Base-by-base conservation (phyloP, 2,113 vertebrate species). In the Plecotus auritus region DNA sequence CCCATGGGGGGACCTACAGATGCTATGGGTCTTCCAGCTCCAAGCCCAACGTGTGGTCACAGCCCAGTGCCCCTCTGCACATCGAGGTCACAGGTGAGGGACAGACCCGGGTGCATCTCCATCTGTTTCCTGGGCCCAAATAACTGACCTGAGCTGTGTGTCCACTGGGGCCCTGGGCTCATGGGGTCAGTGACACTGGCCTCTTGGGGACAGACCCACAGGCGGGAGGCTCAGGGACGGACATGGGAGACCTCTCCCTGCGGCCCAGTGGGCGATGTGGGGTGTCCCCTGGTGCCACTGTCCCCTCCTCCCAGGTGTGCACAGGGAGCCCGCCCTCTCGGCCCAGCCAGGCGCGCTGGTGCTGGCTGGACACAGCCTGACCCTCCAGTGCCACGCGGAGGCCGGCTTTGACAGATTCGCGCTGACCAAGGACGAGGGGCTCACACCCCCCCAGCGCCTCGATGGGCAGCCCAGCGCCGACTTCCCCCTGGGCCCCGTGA, bases 11-110 rank as follows among this genome's bases (percentile, higher is more conserved):
- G 0, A 45, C 23, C 78, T 84, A 83, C 69, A 54, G 67, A 2
- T 91, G 88, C 61, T 96, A 83, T 2, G 13, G 8, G 37, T 42
- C 49, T 14, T 1, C 7, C 22, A 23, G 1, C 1, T 6, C 0
- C 1, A 0, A n/a, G 17, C 9, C 51, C 9, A 2, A 74, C 2
- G 1, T 0, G 10, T 77, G 78, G 66, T 85, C 90, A 13, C 26
- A 0, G 1, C 69, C 93, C 26, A 97, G 96, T 26, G 17, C 47
- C 18, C 66, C 82, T 23, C 78, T 97, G 73, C 22, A 30, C 26
- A 40, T 93, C 3, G 14, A 47, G 32, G 51, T 96, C 76, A 86
- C 87, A 96, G 80, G 88, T 90, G 67, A 95, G 80, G 14, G 4
- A 17, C 18, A 28, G 22, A 20, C 22, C 47, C 32, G 10, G 5